phyloP scores from a whole-genome alignment of 1,140 invertebrate species.

The Anastrepha ludens region DNA sequence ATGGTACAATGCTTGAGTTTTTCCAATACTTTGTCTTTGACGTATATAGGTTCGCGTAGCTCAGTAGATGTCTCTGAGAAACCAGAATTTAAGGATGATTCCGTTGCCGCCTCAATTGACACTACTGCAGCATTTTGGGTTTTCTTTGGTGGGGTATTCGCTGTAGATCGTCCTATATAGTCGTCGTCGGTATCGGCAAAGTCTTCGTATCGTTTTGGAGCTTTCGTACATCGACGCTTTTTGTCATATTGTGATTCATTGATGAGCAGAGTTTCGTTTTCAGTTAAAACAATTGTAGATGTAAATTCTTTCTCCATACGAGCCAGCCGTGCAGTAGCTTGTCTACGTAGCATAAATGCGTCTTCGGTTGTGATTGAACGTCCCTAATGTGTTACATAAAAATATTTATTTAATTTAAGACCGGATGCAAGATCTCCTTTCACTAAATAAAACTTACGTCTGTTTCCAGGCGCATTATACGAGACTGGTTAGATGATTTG shows the following conservation, averaged over 20 bases:
- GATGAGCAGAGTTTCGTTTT: constrained; percentile 69
- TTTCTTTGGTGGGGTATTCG: constrained; percentile 42
- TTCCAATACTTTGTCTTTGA: constrained; percentile 64
- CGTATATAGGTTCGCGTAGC: constrained; percentile 59
- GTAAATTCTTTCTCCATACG: constrained; percentile 73
- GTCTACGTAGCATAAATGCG: constrained; percentile 66
- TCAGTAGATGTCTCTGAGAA: constrained; percentile 47
- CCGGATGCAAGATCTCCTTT: neutral
- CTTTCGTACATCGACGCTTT: constrained; percentile 70
- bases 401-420: neutral
- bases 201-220: constrained; percentile 71
- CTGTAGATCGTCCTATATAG: constrained; percentile 54
- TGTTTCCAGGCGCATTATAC: constrained; percentile 67
- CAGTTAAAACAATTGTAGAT: constrained; percentile 70
- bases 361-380: constrained; percentile 69
- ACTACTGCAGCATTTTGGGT: constrained; percentile 39
- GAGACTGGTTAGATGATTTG: constrained; percentile 61
- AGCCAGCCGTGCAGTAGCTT: constrained; percentile 69
- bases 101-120: neutral
- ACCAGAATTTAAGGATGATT: neutral
- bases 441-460: constrained; percentile 59
- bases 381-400: constrained; percentile 59
- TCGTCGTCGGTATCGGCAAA: constrained; percentile 66
- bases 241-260: constrained; percentile 71
- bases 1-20: constrained; percentile 68